Percentiles rank a stretch among this genome's conserved stretches.
Conservation (phyloP, 2,797 vertebrate species). For the Melanotaenia pygmaea region DNA sequence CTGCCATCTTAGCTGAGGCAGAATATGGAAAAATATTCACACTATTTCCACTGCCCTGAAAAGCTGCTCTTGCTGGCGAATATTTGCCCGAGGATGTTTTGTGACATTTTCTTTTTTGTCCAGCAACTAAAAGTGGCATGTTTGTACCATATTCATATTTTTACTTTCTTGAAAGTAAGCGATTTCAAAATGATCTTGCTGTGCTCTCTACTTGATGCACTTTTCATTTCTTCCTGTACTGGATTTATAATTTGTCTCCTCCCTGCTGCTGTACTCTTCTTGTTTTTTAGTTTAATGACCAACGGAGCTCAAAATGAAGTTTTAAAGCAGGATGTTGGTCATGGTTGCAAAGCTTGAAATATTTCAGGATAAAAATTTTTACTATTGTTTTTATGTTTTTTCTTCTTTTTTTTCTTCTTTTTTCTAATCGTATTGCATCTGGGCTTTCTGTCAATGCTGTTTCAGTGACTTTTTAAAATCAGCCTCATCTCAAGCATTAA, state of each 20-base stretch:
- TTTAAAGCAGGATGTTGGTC: constrained; percentile 2
- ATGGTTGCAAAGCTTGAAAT: no score
- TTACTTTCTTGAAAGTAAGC: neutral
- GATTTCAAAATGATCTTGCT: constrained; percentile 11
- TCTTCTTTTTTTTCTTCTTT: no score
- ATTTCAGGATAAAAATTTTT: no score
- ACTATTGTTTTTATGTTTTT: no score
- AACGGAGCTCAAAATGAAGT: constrained; percentile 7
- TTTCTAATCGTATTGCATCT: no score
- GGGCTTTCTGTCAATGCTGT: neutral
- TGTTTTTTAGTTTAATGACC: constrained; percentile 17
- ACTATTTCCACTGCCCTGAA: neutral
- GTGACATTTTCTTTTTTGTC: constrained; percentile 10
- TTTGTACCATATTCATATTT: constrained; percentile 9
- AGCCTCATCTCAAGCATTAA: constrained; percentile 1
- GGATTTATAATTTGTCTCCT: constrained; percentile 3
- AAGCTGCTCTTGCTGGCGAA: neutral
- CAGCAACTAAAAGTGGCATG: neutral
- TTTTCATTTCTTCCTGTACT: constrained; percentile 10
- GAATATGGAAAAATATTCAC: constrained; percentile 12
- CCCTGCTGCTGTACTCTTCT: constrained; percentile 4
- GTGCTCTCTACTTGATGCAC: constrained; percentile 24
- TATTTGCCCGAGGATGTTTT: constrained; percentile 6
- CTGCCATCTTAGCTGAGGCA: neutral
- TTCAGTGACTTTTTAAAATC: neutral